Base-by-base conservation (phyloP, 1,140 invertebrate species). In the Olivierus martensii region DNA sequence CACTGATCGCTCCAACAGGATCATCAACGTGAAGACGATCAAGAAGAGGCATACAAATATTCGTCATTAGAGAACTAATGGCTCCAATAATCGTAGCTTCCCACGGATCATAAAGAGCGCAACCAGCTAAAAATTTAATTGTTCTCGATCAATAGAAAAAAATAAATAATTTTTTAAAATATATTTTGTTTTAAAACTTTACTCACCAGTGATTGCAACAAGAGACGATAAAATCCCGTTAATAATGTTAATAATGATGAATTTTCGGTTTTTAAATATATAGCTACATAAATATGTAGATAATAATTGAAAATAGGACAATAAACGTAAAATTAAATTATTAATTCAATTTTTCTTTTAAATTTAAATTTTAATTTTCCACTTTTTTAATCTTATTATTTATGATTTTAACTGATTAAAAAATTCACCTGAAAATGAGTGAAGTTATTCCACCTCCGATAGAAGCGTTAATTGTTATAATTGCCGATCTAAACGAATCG, bases 1-100 rank as follows among this genome's bases (percentile, higher is more conserved):
- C 88, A 5, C 87, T 78, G 18, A 83, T 81, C 0, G 88, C 89
- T 6, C 87, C 87, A 1, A 94, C 89, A 0, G 90, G 90, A 71
- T 95, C 90, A 62, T 94, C 90, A 2, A 94, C 78, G 12, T 77
- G 74, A 19, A 88, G 60, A 60, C 67, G 74, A 63, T 92, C 85
- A 41, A 93, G 75, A 0, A 88, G 55, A 0, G 83, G 81, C 67
- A 82, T 79, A 0, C 75, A 70, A 0, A 76, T 48, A 43, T 84
- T 82, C 1, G 82, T 79, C 19, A 91, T 70, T 2, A 79, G 65
- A 0, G 78, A 83, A 1, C 89, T 89, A 10, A 93, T 71, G 18
- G 77, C 71, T 1, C 90, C 90, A 38, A 94, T 80, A 0, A 93
- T 43, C 4, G 93, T 65, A 0, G 88, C 78, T 68, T 94, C 87